Percentiles rank a stretch among this genome's conserved stretches.
Conservation (phyloP, 2,797 vertebrate species). For the Pseudomugil tenellus region DNA sequence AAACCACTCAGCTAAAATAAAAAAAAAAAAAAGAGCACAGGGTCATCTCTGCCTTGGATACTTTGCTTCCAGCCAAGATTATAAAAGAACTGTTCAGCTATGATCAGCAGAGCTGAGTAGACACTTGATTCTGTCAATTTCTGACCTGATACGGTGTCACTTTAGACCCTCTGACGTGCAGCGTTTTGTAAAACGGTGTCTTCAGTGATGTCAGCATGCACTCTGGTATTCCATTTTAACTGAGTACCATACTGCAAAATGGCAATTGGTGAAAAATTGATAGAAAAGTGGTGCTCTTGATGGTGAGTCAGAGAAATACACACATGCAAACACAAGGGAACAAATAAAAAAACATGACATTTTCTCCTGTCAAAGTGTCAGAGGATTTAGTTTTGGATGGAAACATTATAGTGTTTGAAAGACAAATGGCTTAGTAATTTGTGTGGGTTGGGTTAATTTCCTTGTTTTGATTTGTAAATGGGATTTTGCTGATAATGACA, state of each 20-base stretch:
- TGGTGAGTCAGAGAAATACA: slow-evolving; percentile 15
- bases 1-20: slow-evolving; percentile 4
- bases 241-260: neutral
- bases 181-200: neutral
- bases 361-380: neutral
- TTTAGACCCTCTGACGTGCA: neutral
- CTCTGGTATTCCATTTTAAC: slow-evolving; percentile 1
- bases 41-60: neutral
- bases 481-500: neutral
- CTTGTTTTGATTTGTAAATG: neutral
- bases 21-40: neutral
- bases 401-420: slow-evolving; percentile 1
- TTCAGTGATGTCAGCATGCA: slow-evolving; percentile 13
- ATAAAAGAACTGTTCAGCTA: slow-evolving; percentile 3
- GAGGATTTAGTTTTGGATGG: slow-evolving; percentile 1
- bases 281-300: slow-evolving; percentile 26
- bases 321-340: neutral
- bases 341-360: neutral
- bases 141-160: neutral
- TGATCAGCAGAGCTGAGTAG: neutral
- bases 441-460: neutral
- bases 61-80: slow-evolving; percentile 2
- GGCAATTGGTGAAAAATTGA: slow-evolving; percentile 28
- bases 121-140: slow-evolving; percentile 4
- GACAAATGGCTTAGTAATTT: neutral